These are phyloP conservation scores for Poicephalus meyeri DNA, from an alignment of 2,113 vertebrate genomes.

Conservation along the genomic window DNA sequence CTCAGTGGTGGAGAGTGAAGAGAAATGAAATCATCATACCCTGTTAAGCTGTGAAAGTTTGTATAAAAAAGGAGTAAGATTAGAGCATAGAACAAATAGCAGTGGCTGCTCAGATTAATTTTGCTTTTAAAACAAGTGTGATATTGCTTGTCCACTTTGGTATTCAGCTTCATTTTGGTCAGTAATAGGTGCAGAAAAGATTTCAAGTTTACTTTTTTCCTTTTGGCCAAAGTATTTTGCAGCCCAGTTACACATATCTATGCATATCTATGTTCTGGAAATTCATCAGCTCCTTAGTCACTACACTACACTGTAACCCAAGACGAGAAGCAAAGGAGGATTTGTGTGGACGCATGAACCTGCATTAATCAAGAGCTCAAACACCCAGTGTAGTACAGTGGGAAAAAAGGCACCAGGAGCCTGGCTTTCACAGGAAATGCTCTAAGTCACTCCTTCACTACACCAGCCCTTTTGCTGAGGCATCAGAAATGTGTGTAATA, in stretches of 20 bases:
- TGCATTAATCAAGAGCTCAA: not conserved
- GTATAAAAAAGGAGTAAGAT: not conserved
- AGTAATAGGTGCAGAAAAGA: not conserved
- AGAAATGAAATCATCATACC: not conserved
- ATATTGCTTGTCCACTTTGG: not conserved
- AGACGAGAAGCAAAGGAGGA: not conserved
- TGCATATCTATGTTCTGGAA: rapidly evolving
- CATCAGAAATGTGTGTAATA: not conserved
- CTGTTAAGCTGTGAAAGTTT: not conserved
- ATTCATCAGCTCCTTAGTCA: not conserved
- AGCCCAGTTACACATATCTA: not conserved
- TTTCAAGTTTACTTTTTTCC: not conserved
- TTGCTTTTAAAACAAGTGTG: not conserved
- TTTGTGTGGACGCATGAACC: not conserved
- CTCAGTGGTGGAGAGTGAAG: not conserved
- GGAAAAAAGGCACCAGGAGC: not conserved
- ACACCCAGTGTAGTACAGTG: not conserved
- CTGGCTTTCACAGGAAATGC: not conserved
- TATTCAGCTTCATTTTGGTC: not conserved
- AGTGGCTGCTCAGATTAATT: not conserved
- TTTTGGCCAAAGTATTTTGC: not conserved
- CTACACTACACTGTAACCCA: not conserved
- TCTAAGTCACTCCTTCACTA: not conserved
- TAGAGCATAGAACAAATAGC: not conserved
- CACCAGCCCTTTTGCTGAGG: not conserved